Base-by-base conservation (phyloP, 2,797 vertebrate species). In the Chelonia mydas region DNA sequence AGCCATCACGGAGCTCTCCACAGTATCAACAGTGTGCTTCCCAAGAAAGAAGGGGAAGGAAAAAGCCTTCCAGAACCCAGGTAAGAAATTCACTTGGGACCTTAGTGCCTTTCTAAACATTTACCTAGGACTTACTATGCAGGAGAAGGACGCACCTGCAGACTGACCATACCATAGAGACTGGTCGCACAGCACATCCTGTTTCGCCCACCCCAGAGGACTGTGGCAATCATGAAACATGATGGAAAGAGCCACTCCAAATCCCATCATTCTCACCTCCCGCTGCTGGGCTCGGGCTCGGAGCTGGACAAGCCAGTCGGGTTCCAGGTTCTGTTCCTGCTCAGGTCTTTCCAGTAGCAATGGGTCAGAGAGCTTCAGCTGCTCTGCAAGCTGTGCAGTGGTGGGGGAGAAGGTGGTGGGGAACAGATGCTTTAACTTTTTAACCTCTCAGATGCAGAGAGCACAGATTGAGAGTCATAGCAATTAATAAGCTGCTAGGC, bases 351-450 rank as follows among this genome's bases (percentile, higher is more conserved):
- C 99, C 83, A 98, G 93, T 84, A 98, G 96, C 94, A 98, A 96
- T 1, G 98, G 98, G 87, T 99, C 99, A 0, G 98, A 98, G 91
- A 98, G 96, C 97, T 98, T 99, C 97, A 99, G 98, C 82, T 98
- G 96, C 89, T 99, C 99, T 0, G 99, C 98, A n/a, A 99, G 95
- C 99, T 99, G 97, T 59, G 49, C 86, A 83, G 88, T 49, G 90
- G 50, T 87, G 41, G 28, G 8, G 12, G 51, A 5, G 16, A n/a
- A 51, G 54, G 3, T 37, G 68, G 77, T 80, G 47, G 37, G 2
- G 25, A 88, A 53, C 0, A 0, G 81, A 49, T 55, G 3, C 80
- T 0, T 0, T 2, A 72, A 51, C n/a, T 31, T 55, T 27, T 41
- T 55, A 81, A 12, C 1, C 0, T 3, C 27, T 12, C 54, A 19